These are phyloP conservation scores for Crossaster papposus DNA, from an alignment of 53 echinoderm and acorn worm genomes.

Conservation along the genomic window DNA sequence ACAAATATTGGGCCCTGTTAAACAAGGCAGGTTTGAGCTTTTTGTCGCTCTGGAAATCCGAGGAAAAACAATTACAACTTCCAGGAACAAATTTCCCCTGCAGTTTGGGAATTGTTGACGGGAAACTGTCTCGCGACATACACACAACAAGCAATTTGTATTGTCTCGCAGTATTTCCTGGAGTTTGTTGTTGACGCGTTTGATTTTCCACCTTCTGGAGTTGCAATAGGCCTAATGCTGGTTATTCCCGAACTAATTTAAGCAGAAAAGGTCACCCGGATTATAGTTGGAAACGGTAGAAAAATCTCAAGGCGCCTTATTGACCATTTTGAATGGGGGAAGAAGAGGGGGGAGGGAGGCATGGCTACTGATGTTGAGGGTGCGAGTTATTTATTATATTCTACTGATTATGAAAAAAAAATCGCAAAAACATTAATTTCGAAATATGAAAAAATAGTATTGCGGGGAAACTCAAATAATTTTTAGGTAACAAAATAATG, in stretches of 20 bases:
- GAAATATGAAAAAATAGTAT: too few relatives aligned
- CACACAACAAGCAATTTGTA: background rate
- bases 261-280: background rate
- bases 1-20: too few relatives aligned
- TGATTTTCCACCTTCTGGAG: background rate
- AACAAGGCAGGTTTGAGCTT: background rate
- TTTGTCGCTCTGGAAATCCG: background rate
- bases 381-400: too few relatives aligned
- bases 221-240: background rate
- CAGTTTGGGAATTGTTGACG: background rate
- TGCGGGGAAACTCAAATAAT: too few relatives aligned
- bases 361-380: background rate
- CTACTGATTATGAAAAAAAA: too few relatives aligned
- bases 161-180: background rate
- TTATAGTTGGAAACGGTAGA: background rate
- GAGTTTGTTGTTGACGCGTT: background rate
- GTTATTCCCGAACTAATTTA: background rate
- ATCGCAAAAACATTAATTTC: too few relatives aligned
- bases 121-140: background rate
- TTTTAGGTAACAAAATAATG: too few relatives aligned
- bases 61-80: conserved; percentile 7
- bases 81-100: background rate
- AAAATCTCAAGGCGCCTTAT: background rate
- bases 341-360: too few relatives aligned
- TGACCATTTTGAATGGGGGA: background rate